Conservation (phyloP, 2,888 invertebrate species). For the Heliconius ethilla region DNA sequence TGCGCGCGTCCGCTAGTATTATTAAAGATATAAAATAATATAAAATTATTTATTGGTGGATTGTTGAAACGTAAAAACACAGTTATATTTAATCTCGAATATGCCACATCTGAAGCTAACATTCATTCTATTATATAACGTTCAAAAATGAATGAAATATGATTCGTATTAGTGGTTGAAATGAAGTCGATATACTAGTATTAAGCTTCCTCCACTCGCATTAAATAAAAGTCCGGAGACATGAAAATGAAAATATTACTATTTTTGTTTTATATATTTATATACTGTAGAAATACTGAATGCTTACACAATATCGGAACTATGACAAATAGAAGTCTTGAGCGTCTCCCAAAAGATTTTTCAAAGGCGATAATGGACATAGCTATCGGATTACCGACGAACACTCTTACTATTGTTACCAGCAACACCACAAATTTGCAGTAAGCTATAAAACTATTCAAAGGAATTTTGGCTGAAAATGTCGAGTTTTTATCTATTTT, state of each 20-base stretch:
- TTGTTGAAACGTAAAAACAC: background rate
- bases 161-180: slow-evolving; percentile 26
- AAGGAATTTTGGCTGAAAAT: background rate
- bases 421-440: slow-evolving; percentile 72
- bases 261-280: slow-evolving; percentile 23
- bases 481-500: background rate
- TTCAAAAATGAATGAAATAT: slow-evolving; percentile 33
- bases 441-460: slow-evolving; percentile 49
- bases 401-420: slow-evolving; percentile 65
- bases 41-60: no score
- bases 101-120: slow-evolving; percentile 31
- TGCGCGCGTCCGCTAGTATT: no score
- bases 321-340: slow-evolving; percentile 57
- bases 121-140: slow-evolving; percentile 22
- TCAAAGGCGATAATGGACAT: slow-evolving; percentile 72
- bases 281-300: slow-evolving; percentile 18
- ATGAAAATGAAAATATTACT: slow-evolving; percentile 18
- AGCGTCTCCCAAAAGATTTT: slow-evolving; percentile 62
- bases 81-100: background rate
- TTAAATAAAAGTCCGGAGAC: background rate
- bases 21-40: no score
- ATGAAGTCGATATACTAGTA: slow-evolving; percentile 13
- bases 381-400: slow-evolving; percentile 66
- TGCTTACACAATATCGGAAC: slow-evolving; percentile 65
- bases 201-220: background rate